Evolutionary conservation across 2,888 invertebrate species (phyloP), one percentile per base, ranked within the genome.

Genomic region (Brachyopa scutellaris): DNA sequence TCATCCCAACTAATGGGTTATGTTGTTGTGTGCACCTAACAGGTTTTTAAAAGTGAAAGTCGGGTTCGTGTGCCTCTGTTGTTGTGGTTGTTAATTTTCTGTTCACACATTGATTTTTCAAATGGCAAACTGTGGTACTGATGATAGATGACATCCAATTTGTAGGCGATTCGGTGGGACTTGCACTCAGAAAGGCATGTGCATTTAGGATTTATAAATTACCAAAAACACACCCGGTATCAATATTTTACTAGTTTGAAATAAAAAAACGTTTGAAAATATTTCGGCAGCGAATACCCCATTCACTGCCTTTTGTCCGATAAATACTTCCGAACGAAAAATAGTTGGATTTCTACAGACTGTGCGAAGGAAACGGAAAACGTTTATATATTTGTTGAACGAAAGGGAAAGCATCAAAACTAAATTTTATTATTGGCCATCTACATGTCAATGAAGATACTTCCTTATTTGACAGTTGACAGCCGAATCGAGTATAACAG

Each of bases 21-120:
- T 5, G 45, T 62, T 23, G 38, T 9, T 19, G 49, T 64, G 31
- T 72, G 38, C 31, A 38, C 64, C 45, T 82, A 82, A 82, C 82
- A 82, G 82, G 82, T 82, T 82, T 82, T 53, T 21, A 77, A 77
- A 82, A 82, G 82, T 82, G 82, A 82, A 82, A 82, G 82, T 76
- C 49, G 74, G 69, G 72, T 61, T 62, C 61, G 47, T 23, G 67
- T 55, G 31, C 62, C 55, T 13, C 51, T 57, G 51, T 57, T 76
- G 26, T 67, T 79, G 38, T 73, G 66, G 36, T 55, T 66, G 40
- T 64, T 26, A 26, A 26, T 26, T 29, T 66, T 59, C n/a, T n/a
- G 11, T 38, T 45, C 40, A 31, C 31, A 9, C 61, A 82, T 82
- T 31, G 82, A 82, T 82, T 82, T 82, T 82, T 77, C 82, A 82